Base-by-base conservation (phyloP, 2,797 vertebrate species). In the Ceyx erithaca region DNA sequence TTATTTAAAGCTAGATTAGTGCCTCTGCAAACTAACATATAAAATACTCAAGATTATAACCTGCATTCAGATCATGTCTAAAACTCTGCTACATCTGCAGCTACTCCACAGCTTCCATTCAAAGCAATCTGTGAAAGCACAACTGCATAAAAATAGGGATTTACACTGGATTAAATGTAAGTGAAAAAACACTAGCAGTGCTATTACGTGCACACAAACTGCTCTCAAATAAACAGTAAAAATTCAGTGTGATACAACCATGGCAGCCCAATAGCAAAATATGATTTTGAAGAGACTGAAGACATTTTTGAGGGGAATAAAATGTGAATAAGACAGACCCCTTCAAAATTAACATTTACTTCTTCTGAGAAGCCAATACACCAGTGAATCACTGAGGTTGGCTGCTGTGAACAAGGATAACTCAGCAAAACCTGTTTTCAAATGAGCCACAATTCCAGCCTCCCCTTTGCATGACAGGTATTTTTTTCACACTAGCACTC, bases 311-410 rank as follows among this genome's bases (percentile, higher is more conserved):
- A 4, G 5, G 23, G 9, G 19, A 28, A 66, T 43, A 48, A 67
- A 14, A 0, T 2, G 2, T 23, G 15, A 87, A 33, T 4, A 15
- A 75, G 12, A 13, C 14, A 28, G 4, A 52, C 3, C 6, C 22
- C 35, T 69, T 79, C 25, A 61, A 51, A 81, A 46, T 16, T 5
- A 26, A 4, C n/a, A 48, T 82, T 72, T 48, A 58, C 68, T 83
- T 89, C 21, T 81, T 45, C 46, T 35, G 28, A 52, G 54, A 89
- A 66, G 22, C 20, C 33, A 25, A 89, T 18, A 19, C 26, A 43
- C 22, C 28, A 17, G 28, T 7, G 0, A 4, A 28, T 9, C 45
- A 58, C 45, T 57, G 35, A 18, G 2, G 1, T 20, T 41, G 41
- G 15, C 46, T 19, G 20, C 31, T 40, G 35, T 1, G 16, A 11